Conservation (phyloP, 2,888 invertebrate species). For the Conchocele bisecta region DNA sequence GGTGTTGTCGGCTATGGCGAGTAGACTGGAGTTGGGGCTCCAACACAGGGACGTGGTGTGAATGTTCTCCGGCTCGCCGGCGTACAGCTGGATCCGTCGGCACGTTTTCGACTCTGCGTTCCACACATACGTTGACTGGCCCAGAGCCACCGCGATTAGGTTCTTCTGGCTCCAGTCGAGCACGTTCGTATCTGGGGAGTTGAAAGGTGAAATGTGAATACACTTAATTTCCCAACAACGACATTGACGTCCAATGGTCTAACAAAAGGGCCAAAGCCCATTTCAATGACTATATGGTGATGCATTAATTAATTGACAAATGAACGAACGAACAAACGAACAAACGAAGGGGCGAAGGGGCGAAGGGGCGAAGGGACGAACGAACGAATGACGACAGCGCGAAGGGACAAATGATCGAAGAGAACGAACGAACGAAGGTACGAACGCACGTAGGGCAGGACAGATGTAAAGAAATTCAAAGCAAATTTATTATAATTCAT, state of each 20-base stretch:
- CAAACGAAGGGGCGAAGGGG: no score
- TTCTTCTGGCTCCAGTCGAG: slow-evolving; percentile 65
- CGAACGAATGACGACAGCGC: neutral
- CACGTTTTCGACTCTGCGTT: slow-evolving; percentile 60
- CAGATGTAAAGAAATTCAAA: no score
- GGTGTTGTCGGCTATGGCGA: slow-evolving; percentile 61
- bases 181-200: slow-evolving; percentile 62
- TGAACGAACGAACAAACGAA: no score
- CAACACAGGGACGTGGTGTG: slow-evolving; percentile 49
- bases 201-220: no score
- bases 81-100: slow-evolving; percentile 43
- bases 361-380: neutral
- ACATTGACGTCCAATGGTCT: no score
- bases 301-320: no score
- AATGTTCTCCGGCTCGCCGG: slow-evolving; percentile 26
- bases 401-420: neutral
- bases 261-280: no score
- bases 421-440: neutral
- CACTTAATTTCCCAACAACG: no score
- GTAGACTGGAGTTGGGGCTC: slow-evolving; percentile 42
- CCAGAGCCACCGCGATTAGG: slow-evolving; percentile 61
- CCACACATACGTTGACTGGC: slow-evolving; percentile 65
- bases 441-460: no score
- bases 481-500: no score
- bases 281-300: no score